Conservation (phyloP, 1,140 invertebrate species). For the Sarcophaga bullata region DNA sequence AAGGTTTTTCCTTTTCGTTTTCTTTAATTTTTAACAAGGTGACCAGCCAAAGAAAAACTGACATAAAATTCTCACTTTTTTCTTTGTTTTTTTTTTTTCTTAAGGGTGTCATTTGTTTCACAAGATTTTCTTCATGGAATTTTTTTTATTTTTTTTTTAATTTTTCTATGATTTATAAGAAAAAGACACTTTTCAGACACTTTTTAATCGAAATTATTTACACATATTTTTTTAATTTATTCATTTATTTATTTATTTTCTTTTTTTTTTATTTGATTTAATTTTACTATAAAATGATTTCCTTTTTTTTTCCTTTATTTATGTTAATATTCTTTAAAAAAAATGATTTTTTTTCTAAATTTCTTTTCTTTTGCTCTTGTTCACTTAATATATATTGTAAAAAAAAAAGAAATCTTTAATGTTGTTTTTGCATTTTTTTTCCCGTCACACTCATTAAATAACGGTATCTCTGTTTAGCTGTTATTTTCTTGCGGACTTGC, state of each 20-base stretch:
- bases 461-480: conserved; percentile 20
- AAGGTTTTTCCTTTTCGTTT: neutral
- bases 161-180: neutral
- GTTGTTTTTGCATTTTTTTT: conserved; percentile 16
- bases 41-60: too few species aligned
- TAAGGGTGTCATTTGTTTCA: conserved; percentile 34
- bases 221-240: neutral
- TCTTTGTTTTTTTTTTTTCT: conserved; percentile 12
- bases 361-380: conserved; percentile 18
- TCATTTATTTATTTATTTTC: conserved; percentile 1
- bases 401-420: conserved; percentile 6
- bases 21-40: neutral
- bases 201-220: neutral
- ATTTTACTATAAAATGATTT: conserved; percentile 13
- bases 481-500: conserved; percentile 42
- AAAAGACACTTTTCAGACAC: neutral
- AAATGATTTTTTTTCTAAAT: neutral
- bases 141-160: neutral
- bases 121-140: neutral
- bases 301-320: conserved; percentile 40
- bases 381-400: neutral
- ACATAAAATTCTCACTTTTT: neutral
- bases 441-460: conserved; percentile 14
- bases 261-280: conserved; percentile 28
- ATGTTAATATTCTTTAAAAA: neutral